phyloP scores from a whole-genome alignment of 1,140 invertebrate genomes.

The Drosophila varians region DNA sequence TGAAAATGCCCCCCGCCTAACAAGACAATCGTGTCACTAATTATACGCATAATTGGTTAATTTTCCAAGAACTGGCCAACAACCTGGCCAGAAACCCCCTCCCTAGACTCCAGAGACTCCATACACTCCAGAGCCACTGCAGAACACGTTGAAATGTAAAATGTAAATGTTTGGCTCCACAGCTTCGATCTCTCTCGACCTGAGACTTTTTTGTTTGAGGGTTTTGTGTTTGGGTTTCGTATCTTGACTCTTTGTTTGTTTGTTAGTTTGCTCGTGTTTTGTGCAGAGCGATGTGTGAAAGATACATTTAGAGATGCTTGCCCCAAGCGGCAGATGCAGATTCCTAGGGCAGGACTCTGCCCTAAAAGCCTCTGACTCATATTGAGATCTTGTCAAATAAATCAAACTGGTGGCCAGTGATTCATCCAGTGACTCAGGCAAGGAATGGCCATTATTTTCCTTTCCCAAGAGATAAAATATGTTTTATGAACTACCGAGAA shows the following conservation, averaged over 20 bases:
- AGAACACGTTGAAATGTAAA: constrained; percentile 48
- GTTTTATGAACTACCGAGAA: no score
- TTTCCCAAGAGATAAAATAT: neutral
- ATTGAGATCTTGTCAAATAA: constrained; percentile 1
- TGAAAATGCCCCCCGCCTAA: constrained; percentile 45
- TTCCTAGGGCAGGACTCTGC: constrained; percentile 19
- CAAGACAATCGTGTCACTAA: constrained; percentile 81
- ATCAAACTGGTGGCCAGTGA: constrained; percentile 13
- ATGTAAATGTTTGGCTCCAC: constrained; percentile 47
- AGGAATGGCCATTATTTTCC: neutral
- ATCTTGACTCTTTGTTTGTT: constrained; percentile 25
- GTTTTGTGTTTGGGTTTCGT: neutral
- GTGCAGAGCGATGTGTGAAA: constrained; percentile 39
- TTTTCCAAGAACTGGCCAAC: constrained; percentile 69
- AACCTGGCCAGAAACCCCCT: constrained; percentile 21
- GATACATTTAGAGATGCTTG: constrained; percentile 45
- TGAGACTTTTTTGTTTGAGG: neutral
- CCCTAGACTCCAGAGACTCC: neutral
- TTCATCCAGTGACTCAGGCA: constrained; percentile 11
- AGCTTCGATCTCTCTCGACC: constrained; percentile 38
- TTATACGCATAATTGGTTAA: constrained; percentile 82
- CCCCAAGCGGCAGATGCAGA: constrained; percentile 7
- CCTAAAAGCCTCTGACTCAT: constrained; percentile 20
- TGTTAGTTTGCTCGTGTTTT: constrained; percentile 18
- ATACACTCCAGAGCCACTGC: constrained; percentile 7